Percentiles rank a stretch among this genome's conserved stretches.
These are phyloP conservation scores for Merluccius polli DNA, from an alignment of 2,797 vertebrate species.

Conservation along the genomic window DNA sequence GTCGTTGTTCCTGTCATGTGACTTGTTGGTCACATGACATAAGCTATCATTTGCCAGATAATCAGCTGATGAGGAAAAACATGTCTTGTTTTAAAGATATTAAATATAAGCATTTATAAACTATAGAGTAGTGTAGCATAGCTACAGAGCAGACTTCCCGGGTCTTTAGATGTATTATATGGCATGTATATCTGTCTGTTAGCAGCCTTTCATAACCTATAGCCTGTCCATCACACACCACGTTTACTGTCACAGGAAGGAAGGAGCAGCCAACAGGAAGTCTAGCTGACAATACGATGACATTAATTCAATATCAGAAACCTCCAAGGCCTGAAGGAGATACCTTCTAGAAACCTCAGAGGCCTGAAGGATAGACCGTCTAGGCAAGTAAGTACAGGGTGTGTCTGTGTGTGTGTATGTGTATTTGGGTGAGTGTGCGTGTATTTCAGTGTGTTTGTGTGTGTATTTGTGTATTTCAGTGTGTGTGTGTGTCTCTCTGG, in stretches of 20 bases:
- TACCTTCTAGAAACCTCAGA: not conserved
- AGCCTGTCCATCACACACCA: not conserved
- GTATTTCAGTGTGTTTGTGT: not conserved
- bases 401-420: conserved; percentile 16
- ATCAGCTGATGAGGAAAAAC: too few species aligned
- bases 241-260: not conserved
- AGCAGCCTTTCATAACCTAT: not conserved
- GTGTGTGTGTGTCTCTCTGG: conserved; percentile 15
- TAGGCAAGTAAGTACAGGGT: not conserved
- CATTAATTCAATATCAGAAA: not conserved
- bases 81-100: not conserved
- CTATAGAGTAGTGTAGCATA: not conserved
- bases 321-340: not conserved
- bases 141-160: not conserved
- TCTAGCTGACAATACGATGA: not conserved
- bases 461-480: conserved; percentile 36
- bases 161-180: not conserved
- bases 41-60: too few species aligned
- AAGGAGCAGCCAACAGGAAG: not conserved
- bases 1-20: not conserved
- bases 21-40: too few species aligned
- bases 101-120: not conserved
- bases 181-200: not conserved
- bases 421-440: conserved; percentile 6
- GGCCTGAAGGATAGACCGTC: not conserved